Conservation (phyloP, 2,113 vertebrate genomes). For the Zonotrichia leucophrys region DNA sequence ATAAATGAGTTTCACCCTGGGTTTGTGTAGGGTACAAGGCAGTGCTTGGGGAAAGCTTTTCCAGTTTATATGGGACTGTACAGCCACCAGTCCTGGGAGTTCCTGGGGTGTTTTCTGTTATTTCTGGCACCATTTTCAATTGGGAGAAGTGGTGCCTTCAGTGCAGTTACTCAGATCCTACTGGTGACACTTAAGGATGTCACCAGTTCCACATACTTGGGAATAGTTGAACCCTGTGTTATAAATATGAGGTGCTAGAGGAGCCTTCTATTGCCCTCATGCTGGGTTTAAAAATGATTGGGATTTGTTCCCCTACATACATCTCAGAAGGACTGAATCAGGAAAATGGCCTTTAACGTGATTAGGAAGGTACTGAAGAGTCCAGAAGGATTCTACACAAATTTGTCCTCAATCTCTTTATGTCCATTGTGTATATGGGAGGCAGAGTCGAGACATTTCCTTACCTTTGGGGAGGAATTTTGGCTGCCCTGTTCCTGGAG, state of each 20-base stretch:
- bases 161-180: rapidly evolving
- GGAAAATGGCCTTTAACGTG: background rate
- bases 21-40: rapidly evolving
- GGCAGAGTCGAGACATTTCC: background rate
- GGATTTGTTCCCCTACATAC: background rate
- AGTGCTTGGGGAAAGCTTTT: background rate
- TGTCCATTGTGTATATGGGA: background rate
- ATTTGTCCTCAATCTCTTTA: background rate
- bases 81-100: too few species aligned
- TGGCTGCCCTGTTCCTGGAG: background rate
- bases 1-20: too few species aligned
- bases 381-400: background rate
- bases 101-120: background rate
- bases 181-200: background rate
- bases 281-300: background rate
- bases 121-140: background rate
- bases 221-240: background rate
- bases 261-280: background rate
- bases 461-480: background rate
- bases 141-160: background rate
- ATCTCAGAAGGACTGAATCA: background rate
- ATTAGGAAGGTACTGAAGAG: background rate
- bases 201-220: background rate
- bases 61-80: rapidly evolving
- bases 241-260: background rate